phyloP scores from a whole-genome alignment of 2,888 invertebrate species.

The Uloborus plumipes region DNA sequence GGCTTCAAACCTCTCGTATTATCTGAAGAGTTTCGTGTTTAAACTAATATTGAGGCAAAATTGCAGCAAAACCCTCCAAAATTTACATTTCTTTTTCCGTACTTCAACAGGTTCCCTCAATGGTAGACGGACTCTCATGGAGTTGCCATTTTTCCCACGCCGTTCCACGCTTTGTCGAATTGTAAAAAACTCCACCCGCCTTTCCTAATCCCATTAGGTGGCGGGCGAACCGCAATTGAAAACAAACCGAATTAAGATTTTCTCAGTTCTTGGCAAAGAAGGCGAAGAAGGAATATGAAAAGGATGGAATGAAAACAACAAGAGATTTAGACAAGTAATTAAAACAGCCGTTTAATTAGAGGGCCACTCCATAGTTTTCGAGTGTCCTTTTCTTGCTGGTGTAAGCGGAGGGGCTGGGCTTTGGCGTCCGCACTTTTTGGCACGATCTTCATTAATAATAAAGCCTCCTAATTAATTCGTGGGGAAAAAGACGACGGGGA shows the following conservation, averaged over 20 bases:
- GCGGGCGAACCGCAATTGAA: background rate
- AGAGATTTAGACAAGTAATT: conserved; percentile 60
- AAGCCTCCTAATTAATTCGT: conserved; percentile 62
- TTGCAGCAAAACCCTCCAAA: too few relatives aligned
- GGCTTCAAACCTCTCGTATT: too few relatives aligned
- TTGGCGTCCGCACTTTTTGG: conserved; percentile 59
- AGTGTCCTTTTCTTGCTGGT: conserved; percentile 58
- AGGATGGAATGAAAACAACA: conserved; percentile 33
- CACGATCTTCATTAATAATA: conserved; percentile 64
- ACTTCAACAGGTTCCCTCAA: too few relatives aligned
- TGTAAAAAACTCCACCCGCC: too few relatives aligned
- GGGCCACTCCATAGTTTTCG: conserved; percentile 32
- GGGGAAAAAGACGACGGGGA: conserved; percentile 38
- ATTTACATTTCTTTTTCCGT: too few relatives aligned
- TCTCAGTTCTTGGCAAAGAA: background rate
- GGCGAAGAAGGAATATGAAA: conserved; percentile 9
- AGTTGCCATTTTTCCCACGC: too few relatives aligned
- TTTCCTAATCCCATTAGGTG: too few relatives aligned
- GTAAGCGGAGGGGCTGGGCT: conserved; percentile 44
- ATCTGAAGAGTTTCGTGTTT: too few relatives aligned
- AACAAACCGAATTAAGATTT: conserved; percentile 58
- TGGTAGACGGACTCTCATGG: too few relatives aligned
- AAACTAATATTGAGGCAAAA: too few relatives aligned
- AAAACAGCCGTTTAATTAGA: conserved; percentile 60
- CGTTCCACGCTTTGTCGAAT: too few relatives aligned